phyloP scores from a whole-genome alignment of 2,113 vertebrate genomes.

The Edolisoma coerulescens region DNA sequence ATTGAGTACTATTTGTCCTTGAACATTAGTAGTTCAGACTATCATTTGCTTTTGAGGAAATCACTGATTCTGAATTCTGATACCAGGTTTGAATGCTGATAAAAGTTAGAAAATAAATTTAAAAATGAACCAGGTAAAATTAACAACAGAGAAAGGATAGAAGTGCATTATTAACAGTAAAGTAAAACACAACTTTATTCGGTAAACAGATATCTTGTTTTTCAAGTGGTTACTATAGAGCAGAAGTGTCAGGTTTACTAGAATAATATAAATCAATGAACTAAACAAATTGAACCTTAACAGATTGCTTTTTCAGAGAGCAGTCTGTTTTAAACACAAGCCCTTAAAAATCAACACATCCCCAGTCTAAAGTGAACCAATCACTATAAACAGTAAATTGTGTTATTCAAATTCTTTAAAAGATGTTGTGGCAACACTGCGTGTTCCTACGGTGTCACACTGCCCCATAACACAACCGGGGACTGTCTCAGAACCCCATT shows the following conservation, averaged over 20 bases:
- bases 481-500: background rate
- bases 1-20: background rate
- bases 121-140: background rate
- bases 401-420: slow-evolving; percentile 13
- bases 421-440: background rate
- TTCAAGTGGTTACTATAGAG: slow-evolving; percentile 20
- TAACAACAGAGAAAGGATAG: background rate
- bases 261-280: slow-evolving; percentile 39
- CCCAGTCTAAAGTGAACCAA: background rate
- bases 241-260: slow-evolving; percentile 19
- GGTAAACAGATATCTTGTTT: slow-evolving; percentile 16
- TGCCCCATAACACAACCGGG: background rate
- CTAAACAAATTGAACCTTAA: slow-evolving; percentile 26
- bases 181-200: background rate
- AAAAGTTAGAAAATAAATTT: background rate
- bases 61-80: background rate
- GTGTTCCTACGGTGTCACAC: fast-evolving
- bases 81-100: background rate
- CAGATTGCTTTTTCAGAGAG: slow-evolving; percentile 17
- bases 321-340: slow-evolving; percentile 17
- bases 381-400: background rate
- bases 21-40: background rate
- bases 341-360: slow-evolving; percentile 12
- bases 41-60: background rate
- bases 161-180: background rate